phyloP scores from a whole-genome alignment of 1,140 invertebrate species.

The Limonius californicus region DNA sequence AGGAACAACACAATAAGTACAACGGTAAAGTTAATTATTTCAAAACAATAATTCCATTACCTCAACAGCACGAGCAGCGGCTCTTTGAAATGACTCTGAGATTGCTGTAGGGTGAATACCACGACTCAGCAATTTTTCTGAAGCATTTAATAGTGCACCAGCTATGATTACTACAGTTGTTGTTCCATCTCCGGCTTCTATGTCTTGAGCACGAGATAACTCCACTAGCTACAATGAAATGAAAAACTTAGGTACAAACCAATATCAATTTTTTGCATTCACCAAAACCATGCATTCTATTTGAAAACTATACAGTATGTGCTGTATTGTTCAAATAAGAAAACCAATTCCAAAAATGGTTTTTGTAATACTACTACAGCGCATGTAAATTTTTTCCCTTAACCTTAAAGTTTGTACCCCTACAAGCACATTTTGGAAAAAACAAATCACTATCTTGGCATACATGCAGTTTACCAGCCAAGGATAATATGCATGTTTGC shows the following conservation, averaged over 20 bases:
- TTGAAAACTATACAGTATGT: neutral
- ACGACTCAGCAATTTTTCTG: slow-evolving; percentile 86
- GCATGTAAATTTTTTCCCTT: no score
- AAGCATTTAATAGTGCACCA: slow-evolving; percentile 91
- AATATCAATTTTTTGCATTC: no score
- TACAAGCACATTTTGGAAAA: no score
- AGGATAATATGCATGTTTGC: no score
- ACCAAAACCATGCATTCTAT: neutral
- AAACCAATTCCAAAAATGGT: neutral
- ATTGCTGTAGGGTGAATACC: slow-evolving; percentile 98
- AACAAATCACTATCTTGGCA: no score
- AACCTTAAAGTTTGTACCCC: no score
- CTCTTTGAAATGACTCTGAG: slow-evolving; percentile 94
- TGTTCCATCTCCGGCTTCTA: slow-evolving; percentile 99
- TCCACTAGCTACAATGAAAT: slow-evolving; percentile 83
- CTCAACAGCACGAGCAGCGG: slow-evolving; percentile 78
- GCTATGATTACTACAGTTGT: slow-evolving; percentile 96
- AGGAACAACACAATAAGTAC: no score
- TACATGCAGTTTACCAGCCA: no score
- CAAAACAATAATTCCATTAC: no score
- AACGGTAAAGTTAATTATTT: slow-evolving; percentile 22
- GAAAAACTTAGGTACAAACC: no score
- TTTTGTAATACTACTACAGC: no score
- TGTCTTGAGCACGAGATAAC: slow-evolving; percentile 96
- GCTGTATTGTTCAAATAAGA: neutral